Evolutionary conservation across 2,113 vertebrate species (phyloP).

Genomic region (Azemiops feae): DNA sequence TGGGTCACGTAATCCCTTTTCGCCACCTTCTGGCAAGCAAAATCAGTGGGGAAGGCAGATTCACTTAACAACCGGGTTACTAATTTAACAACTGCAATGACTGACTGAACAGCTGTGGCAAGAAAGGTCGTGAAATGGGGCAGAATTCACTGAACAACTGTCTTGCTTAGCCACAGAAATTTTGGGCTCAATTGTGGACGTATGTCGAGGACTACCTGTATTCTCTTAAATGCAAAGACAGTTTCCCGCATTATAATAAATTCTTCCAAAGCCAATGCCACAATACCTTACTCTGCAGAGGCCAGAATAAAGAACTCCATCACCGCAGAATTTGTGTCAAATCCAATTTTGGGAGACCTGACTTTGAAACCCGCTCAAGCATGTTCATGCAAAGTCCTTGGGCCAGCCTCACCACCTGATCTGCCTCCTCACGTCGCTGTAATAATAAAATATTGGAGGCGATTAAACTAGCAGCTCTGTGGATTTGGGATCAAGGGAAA

Average conservation of each 20-base stretch:
- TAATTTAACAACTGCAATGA: too few relatives aligned
- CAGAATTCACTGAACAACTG: too few relatives aligned
- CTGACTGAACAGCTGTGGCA: too few relatives aligned
- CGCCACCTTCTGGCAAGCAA: too few relatives aligned
- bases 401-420: neutral
- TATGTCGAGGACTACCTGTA: too few relatives aligned
- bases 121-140: too few relatives aligned
- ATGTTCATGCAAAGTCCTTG: neutral
- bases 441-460: neutral
- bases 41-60: too few relatives aligned
- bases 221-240: neutral
- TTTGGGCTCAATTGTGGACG: too few relatives aligned
- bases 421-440: neutral
- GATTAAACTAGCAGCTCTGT: neutral
- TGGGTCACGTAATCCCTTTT: too few relatives aligned
- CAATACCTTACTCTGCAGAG: neutral
- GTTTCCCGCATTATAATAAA: conserved; percentile 41
- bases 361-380: neutral
- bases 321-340: neutral
- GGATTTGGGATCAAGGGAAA: neutral
- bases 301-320: neutral
- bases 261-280: neutral
- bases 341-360: neutral
- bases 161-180: too few relatives aligned
- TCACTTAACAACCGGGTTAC: too few relatives aligned